These are phyloP conservation scores for Batillaria attramentaria DNA, from an alignment of 1,140 invertebrate genomes.

Conservation along the genomic window DNA sequence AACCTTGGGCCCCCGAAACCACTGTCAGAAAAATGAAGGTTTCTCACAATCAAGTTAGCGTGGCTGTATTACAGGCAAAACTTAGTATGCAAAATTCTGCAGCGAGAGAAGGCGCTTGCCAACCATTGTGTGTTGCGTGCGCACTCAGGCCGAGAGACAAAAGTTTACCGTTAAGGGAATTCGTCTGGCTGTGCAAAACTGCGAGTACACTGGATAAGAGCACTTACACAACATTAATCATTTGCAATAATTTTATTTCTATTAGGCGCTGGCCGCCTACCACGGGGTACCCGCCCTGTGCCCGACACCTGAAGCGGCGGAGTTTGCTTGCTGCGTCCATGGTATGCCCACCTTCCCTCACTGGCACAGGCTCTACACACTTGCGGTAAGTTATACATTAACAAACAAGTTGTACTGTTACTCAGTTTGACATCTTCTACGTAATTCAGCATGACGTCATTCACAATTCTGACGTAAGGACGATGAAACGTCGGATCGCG, in stretches of 20 bases:
- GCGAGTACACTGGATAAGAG: no score
- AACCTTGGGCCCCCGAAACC: neutral
- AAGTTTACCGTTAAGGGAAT: no score
- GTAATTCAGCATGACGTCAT: no score
- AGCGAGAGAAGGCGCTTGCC: neutral
- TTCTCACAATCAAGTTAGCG: neutral
- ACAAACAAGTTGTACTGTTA: no score
- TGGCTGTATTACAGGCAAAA: neutral
- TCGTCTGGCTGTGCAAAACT: no score
- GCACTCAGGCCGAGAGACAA: no score
- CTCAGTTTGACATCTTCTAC: no score
- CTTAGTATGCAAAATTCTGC: neutral
- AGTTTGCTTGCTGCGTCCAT: constrained; percentile 43
- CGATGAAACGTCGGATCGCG: no score
- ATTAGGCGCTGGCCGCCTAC: neutral
- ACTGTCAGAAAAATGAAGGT: neutral
- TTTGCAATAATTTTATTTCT: neutral
- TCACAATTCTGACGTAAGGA: no score
- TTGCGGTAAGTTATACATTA: constrained; percentile 32
- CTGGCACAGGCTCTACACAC: constrained; percentile 46
- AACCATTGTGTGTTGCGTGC: no score
- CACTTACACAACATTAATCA: no score
- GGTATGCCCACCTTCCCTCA: constrained; percentile 48
- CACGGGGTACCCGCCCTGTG: constrained; percentile 41
- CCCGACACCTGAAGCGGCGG: constrained; percentile 10